Percentiles rank a stretch among this genome's conserved stretches.
Conservation (phyloP, 2,113 vertebrate species). For the Xenopus tropicalis region UCB_Xtro_10.0 CM004452.2:36428501-36429000, state of each 20-base stretch:
- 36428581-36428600: too few species aligned
- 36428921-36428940: constrained; percentile 3
- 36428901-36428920: not conserved
- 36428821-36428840: constrained; percentile 13
- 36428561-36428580: too few species aligned
- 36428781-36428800: not conserved
- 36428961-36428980: constrained; percentile 15
- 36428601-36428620: too few species aligned
- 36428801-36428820: constrained; percentile 13
- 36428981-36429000: constrained; percentile 28
- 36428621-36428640: too few species aligned
- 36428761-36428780: not conserved
- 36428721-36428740: not conserved
- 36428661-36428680: too few species aligned
- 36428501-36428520: too few species aligned
- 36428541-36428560: too few species aligned
- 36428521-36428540: too few species aligned
- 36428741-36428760: not conserved
- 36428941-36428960: constrained; percentile 14
- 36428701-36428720: too few species aligned
- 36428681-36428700: too few species aligned
- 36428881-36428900: not conserved
- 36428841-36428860: constrained; percentile 13
- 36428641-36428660: too few species aligned
- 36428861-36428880: constrained; percentile 3